Conservation (phyloP, 2,113 vertebrate species). For the Balaeniceps rex region DNA sequence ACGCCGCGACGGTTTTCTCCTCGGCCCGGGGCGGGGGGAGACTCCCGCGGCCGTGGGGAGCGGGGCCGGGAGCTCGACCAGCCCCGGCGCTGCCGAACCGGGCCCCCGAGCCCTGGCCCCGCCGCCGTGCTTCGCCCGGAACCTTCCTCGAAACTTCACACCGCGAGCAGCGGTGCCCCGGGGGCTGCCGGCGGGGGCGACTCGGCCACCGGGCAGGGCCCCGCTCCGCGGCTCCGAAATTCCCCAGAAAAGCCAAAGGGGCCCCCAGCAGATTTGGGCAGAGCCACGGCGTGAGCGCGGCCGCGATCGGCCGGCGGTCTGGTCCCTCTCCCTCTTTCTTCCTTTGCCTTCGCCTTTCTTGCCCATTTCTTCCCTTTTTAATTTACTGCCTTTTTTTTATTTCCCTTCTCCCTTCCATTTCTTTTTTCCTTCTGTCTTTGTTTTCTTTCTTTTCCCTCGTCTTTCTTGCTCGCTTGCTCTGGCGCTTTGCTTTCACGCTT, state of each 20-base stretch:
- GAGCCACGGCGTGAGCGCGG: not conserved
- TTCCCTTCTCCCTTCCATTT: not conserved
- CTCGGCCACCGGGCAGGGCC: not conserved
- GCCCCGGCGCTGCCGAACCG: not conserved
- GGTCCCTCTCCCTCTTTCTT: not conserved
- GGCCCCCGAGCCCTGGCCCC: not conserved
- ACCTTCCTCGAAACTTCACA: not conserved
- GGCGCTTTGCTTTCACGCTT: not conserved
- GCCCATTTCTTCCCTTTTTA: not conserved
- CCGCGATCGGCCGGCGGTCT: not conserved
- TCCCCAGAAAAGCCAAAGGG: fast-evolving
- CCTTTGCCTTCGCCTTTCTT: not conserved
- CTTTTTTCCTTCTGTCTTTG: not conserved
- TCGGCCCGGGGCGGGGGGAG: not conserved
- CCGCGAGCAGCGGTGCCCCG: too few relatives aligned
- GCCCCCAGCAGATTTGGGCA: not conserved
- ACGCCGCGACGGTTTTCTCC: not conserved
- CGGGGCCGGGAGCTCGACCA: not conserved
- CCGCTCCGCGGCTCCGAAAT: not conserved
- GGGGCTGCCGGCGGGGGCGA: too few relatives aligned
- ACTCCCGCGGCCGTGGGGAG: not conserved
- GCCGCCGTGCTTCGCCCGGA: too few relatives aligned
- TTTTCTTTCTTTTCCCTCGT: not conserved
- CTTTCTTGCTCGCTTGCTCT: not conserved
- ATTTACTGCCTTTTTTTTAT: not conserved